These are phyloP conservation scores for Rhynchotus rufescens DNA, from an alignment of 2,797 vertebrate species.

Conservation along the genomic window DNA sequence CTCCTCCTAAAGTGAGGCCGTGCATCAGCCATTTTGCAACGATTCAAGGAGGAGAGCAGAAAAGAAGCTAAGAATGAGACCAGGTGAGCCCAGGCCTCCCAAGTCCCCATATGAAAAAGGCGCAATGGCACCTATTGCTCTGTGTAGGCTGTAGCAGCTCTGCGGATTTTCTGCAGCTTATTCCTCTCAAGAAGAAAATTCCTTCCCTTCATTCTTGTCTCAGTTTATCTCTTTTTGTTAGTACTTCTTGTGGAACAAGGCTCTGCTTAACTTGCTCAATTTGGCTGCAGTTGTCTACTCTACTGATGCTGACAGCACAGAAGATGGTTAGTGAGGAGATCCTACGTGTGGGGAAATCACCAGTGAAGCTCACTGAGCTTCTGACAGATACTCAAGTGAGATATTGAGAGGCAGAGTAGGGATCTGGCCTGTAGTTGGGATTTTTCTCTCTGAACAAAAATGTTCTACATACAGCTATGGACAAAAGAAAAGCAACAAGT, in stretches of 20 bases:
- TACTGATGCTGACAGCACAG: neutral
- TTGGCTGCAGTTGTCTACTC: neutral
- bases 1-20: neutral
- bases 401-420: neutral
- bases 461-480: neutral
- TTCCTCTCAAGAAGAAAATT: neutral
- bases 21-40: neutral
- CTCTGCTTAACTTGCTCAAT: neutral
- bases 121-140: neutral
- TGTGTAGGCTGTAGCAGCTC: neutral
- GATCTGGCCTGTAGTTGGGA: neutral
- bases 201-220: neutral
- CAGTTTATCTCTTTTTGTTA: neutral
- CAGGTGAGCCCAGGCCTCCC: neutral
- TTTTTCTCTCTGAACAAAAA: neutral
- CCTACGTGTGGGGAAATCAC: neutral
- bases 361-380: neutral
- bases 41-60: neutral
- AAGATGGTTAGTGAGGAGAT: neutral
- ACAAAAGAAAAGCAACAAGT: neutral
- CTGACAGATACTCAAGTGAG: neutral
- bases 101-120: neutral
- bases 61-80: neutral
- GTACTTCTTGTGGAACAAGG: neutral
- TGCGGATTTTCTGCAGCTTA: neutral